Conservation (phyloP, 2,888 invertebrate species). For the Dryadula phaetusa region DNA sequence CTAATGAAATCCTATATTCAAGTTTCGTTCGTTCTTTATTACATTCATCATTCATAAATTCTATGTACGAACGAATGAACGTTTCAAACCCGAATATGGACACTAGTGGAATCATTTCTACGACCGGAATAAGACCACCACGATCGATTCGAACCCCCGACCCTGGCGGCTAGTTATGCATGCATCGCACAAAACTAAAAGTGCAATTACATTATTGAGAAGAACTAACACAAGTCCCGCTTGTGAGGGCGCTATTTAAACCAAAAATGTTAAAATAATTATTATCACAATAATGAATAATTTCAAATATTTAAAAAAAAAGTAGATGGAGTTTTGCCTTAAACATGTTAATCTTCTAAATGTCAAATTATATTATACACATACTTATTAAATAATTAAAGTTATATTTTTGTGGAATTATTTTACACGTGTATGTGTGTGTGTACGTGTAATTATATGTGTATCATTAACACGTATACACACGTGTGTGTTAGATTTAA, state of each 20-base stretch:
- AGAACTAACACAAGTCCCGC: neutral
- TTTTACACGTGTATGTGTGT: slow-evolving; percentile 8
- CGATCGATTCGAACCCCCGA: neutral
- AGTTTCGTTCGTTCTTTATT: neutral
- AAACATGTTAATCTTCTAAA: slow-evolving; percentile 22
- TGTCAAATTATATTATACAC: slow-evolving; percentile 28
- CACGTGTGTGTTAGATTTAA: slow-evolving; percentile 3
- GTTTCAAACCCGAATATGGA: neutral
- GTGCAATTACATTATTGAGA: neutral
- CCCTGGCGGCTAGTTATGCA: neutral
- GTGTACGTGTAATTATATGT: neutral
- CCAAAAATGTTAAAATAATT: slow-evolving; percentile 16
- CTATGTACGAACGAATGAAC: neutral
- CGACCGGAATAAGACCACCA: neutral
- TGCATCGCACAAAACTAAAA: slow-evolving; percentile 15
- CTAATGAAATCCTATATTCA: too few relatives aligned
- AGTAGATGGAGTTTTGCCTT: slow-evolving; percentile 18
- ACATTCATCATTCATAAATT: neutral
- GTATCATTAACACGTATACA: too few relatives aligned
- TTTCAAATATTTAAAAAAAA: neutral
- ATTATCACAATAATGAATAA: slow-evolving; percentile 6
- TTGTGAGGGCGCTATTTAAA: neutral
- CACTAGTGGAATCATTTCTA: neutral
- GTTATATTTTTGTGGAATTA: slow-evolving; percentile 28
- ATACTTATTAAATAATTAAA: slow-evolving; percentile 7